Evolutionary conservation across 2,113 vertebrate genomes (phyloP), one percentile per base, ranked within the genome.

Genomic region (Coptodon rendalli): DNA sequence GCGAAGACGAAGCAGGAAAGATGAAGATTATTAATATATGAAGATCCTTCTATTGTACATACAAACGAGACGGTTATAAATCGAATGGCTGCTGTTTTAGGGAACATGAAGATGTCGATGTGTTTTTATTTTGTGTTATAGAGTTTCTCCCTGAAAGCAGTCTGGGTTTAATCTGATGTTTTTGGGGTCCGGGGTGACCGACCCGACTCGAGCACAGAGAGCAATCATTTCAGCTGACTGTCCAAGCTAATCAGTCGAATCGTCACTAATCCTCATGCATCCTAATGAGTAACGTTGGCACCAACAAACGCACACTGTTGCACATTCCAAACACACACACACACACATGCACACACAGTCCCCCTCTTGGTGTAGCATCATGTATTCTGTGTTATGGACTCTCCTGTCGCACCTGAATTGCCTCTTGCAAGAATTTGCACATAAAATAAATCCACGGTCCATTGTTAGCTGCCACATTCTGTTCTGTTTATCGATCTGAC

Each of bases 351-450:
- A 68, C 43, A 89, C 68, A 82, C 84, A 66, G 5, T 19, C 82
- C 57, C 68, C 19, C 48, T 76, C 6, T 54, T 7, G 71, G 81
- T 94, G 93, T 95, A 96, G 94, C 95, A 83, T 92, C 88, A 40
- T 61, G 27, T 86, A 61, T 29, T 57, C 13, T 86, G 84, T 89
- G 83, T 88, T 36, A 87, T 85, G 54, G 86, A 87, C 89, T 87
- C 92, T 90, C 89, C 88, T 89, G 86, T 91, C 78, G 86, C 90
- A 94, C 94, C 93, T 92, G 89, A 95, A 89, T 94, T 95, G 93
- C 95, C 95, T 96, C 95, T 93, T 92, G 95, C 95, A 92, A 91
- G 81, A 95, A 84, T 95, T 97, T 97, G 94, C 96, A 96, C 96
- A 95, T 91, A 80, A 87, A 91, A 85, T 94, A 83, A 90, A 90